phyloP scores from a whole-genome alignment of 2,888 invertebrate genomes.

The Anarsia innoxiella region DNA sequence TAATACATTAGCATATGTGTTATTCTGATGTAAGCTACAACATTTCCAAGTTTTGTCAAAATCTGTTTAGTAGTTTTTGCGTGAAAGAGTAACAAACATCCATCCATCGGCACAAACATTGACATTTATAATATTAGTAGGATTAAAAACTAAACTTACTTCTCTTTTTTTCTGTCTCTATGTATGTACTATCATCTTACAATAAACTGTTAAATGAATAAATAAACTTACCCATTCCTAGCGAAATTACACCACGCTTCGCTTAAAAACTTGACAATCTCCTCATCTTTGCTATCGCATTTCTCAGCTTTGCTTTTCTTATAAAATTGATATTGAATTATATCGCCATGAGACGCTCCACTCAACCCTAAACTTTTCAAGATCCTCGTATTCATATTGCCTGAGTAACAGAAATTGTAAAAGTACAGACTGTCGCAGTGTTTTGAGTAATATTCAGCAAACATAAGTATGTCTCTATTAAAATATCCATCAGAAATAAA shows the following conservation, averaged over 20 bases:
- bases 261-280: slow-evolving; percentile 38
- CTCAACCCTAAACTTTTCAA: slow-evolving; percentile 43
- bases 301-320: slow-evolving; percentile 39
- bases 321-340: slow-evolving; percentile 55
- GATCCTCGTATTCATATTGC: slow-evolving; percentile 45
- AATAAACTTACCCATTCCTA: slow-evolving; percentile 46
- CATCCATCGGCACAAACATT: too few species aligned
- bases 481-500: slow-evolving; percentile 47
- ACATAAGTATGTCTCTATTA: slow-evolving; percentile 33
- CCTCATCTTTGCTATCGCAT: slow-evolving; percentile 31
- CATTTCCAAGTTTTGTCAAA: too few species aligned
- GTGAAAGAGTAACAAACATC: too few species aligned
- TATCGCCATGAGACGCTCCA: slow-evolving; percentile 56
- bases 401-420: slow-evolving; percentile 44
- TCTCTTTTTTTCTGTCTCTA: too few species aligned
- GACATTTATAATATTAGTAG: too few species aligned
- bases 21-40: too few species aligned
- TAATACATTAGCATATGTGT: too few species aligned
- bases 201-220: too few species aligned
- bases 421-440: slow-evolving; percentile 30
- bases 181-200: too few species aligned
- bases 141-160: too few species aligned
- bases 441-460: slow-evolving; percentile 35
- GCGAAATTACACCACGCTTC: slow-evolving; percentile 55
- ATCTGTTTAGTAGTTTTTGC: too few species aligned